These are phyloP conservation scores for Furcifer pardalis DNA, from an alignment of 2,797 vertebrate genomes.

Conservation along the genomic window DNA sequence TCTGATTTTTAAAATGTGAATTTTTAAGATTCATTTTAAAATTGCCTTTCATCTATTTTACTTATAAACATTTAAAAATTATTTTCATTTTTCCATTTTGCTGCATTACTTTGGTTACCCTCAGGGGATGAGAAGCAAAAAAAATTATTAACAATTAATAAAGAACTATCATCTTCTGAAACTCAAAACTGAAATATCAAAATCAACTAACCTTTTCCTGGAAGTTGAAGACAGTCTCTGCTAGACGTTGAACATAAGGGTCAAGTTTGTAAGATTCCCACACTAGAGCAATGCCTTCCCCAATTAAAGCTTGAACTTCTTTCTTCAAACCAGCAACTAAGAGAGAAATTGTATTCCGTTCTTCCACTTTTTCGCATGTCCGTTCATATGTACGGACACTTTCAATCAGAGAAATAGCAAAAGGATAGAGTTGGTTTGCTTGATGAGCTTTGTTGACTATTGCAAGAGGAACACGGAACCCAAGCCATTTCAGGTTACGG, in stretches of 20 bases:
- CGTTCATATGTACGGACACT: slow-evolving; percentile 97
- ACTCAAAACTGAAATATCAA: neutral
- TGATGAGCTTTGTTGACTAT: slow-evolving; percentile 99
- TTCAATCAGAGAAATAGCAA: slow-evolving; percentile 98
- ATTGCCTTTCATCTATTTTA: no score
- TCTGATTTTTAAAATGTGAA: neutral
- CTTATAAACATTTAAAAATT: no score
- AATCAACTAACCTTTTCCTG: slow-evolving; percentile 90
- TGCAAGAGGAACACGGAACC: slow-evolving; percentile 95
- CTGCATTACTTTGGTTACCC: no score
- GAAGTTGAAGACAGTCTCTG: slow-evolving; percentile 98
- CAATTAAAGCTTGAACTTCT: slow-evolving; percentile 93
- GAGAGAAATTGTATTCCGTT: slow-evolving; percentile 90
- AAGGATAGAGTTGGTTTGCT: slow-evolving; percentile 97
- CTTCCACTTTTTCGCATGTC: slow-evolving; percentile 98
- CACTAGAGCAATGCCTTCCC: slow-evolving; percentile 93
- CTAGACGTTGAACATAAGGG: slow-evolving; percentile 95
- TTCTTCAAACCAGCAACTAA: slow-evolving; percentile 96
- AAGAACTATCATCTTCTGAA: neutral
- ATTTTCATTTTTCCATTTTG: no score
- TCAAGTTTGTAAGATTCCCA: slow-evolving; percentile 99
- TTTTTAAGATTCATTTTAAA: no score
- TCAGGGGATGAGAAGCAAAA: no score
- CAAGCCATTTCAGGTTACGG: slow-evolving; percentile 98
- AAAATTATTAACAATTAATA: no score